A percentile compares a stretch with the other conserved stretches of the same genome.
phyloP scores from a whole-genome alignment of 2,113 vertebrate species.

The Chloroceryle aenea region DNA sequence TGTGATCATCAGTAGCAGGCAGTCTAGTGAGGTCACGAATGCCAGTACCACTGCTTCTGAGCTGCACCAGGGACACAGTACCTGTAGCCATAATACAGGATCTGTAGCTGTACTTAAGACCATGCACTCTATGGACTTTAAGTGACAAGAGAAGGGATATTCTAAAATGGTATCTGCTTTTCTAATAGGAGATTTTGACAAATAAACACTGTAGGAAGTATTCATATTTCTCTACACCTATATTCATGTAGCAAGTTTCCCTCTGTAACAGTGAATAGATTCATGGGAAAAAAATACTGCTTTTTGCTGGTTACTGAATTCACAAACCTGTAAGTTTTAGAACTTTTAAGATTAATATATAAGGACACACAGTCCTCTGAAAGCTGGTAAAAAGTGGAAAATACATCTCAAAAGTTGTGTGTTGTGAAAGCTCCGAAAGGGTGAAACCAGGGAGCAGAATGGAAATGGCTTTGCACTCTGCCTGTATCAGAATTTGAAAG shows the following conservation, averaged over 20 bases:
- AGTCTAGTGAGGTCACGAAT: background rate
- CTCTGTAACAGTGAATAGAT: background rate
- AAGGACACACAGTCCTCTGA: background rate
- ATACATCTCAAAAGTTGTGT: background rate
- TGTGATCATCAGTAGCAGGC: background rate
- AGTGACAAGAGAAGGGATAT: background rate
- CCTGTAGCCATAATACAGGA: fast-evolving
- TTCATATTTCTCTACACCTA: background rate
- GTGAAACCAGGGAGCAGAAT: background rate
- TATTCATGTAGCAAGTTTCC: background rate
- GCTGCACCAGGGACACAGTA: background rate
- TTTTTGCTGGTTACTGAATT: background rate
- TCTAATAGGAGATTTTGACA: background rate
- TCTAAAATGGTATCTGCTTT: background rate
- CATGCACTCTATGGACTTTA: fast-evolving
- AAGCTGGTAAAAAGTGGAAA: background rate
- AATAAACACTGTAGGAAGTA: background rate
- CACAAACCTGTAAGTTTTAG: background rate
- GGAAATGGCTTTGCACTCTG: background rate
- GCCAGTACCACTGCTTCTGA: background rate
- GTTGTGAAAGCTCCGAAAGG: background rate
- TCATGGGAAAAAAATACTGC: fast-evolving
- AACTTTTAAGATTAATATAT: background rate
- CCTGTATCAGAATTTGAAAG: background rate
- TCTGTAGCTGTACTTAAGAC: background rate